Conservation (phyloP, 2,888 invertebrate species). For the Dolomedes plantarius region DNA sequence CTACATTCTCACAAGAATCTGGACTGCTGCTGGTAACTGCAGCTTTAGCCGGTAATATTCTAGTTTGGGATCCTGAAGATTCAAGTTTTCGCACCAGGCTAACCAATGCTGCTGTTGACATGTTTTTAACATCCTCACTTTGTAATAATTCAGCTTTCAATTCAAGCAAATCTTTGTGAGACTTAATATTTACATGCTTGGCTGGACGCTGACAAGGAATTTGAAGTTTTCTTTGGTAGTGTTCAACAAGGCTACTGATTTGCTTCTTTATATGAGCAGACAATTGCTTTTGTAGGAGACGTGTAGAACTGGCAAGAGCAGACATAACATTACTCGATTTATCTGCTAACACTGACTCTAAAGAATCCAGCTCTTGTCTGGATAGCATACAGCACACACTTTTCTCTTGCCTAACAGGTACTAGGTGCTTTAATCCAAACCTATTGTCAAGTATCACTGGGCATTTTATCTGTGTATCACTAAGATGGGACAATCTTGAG, state of each 20-base stretch:
- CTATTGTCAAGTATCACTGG: background rate
- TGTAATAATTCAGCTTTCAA: constrained; percentile 75
- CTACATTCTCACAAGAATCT: constrained; percentile 5
- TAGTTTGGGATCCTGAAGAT: constrained; percentile 76
- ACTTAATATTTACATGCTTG: background rate
- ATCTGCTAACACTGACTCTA: background rate
- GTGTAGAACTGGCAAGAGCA: background rate
- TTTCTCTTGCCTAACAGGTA: background rate
- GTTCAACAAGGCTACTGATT: constrained; percentile 85
- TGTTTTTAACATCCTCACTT: constrained; percentile 77
- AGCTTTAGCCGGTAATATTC: constrained; percentile 12
- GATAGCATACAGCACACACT: background rate
- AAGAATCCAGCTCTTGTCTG: background rate
- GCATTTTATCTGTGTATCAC: background rate
- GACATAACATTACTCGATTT: background rate
- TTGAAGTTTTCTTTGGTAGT: constrained; percentile 80
- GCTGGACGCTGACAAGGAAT: constrained; percentile 73
- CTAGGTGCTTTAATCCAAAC: background rate
- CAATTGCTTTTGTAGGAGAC: background rate
- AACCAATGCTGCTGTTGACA: constrained; percentile 80
- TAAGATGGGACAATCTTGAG: background rate
- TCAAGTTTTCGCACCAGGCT: constrained; percentile 80
- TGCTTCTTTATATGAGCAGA: constrained; percentile 85
- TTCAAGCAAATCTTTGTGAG: constrained; percentile 38
- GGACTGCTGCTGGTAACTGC: background rate